These are phyloP conservation scores for Pandemis cinnamomeana DNA, from an alignment of 2,888 invertebrate species.

Conservation along the genomic window DNA sequence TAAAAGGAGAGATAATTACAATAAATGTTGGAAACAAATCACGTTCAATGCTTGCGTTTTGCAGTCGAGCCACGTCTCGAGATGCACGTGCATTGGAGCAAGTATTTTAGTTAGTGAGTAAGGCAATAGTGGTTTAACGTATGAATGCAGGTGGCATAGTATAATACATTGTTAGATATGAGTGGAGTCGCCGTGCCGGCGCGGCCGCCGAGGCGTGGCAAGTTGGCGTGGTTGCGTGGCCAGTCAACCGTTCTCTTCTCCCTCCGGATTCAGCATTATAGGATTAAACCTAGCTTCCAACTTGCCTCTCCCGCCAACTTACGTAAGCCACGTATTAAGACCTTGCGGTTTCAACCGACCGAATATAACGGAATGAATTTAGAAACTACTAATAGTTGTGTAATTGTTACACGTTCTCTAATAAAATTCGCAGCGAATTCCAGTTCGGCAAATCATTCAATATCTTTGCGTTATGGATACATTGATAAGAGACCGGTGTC, in stretches of 20 bases:
- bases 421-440: not conserved
- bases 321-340: conserved; percentile 51
- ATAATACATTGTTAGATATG: conserved; percentile 63
- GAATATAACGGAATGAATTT: conserved; percentile 47
- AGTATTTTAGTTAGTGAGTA: conserved; percentile 54
- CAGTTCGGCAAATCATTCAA: not conserved
- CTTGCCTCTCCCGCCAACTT: conserved; percentile 45
- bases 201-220: conserved; percentile 65
- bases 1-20: conserved; percentile 36
- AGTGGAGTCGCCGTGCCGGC: conserved; percentile 49
- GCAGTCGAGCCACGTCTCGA: conserved; percentile 33
- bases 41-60: conserved; percentile 21
- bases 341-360: conserved; percentile 45
- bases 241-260: conserved; percentile 65
- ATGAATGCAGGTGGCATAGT: conserved; percentile 34
- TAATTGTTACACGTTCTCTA: conserved; percentile 5
- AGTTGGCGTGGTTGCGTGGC: conserved; percentile 53
- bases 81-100: conserved; percentile 42
- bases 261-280: conserved; percentile 58
- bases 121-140: conserved; percentile 31
- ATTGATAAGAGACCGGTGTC: conserved; percentile 31
- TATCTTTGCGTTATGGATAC: not conserved
- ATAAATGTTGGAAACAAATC: conserved; percentile 35
- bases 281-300: conserved; percentile 45
- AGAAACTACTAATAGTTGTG: conserved; percentile 47